Percentiles rank a stretch among this genome's conserved stretches.
Conservation (phyloP, 2,888 invertebrate species). For the Diarsia mendica region DNA sequence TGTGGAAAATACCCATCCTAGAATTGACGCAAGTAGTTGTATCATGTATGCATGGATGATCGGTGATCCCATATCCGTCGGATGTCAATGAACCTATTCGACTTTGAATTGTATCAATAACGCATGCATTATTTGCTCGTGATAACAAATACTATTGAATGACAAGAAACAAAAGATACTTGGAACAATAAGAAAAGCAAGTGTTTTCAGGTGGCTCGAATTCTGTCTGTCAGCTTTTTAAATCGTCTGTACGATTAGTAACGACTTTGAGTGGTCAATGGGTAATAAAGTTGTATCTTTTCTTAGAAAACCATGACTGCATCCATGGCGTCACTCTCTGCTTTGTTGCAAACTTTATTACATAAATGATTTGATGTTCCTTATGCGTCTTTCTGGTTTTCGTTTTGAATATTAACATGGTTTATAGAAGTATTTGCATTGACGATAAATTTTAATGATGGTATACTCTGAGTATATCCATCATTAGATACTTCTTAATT, state of each 20-base stretch:
- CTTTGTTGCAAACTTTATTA: constrained; percentile 25
- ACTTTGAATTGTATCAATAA: constrained; percentile 65
- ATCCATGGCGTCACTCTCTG: constrained; percentile 8
- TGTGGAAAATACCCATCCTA: constrained; percentile 25
- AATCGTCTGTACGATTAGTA: not conserved
- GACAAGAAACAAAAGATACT: constrained; percentile 67
- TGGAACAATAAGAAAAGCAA: constrained; percentile 62
- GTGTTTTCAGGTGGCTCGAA: constrained; percentile 46
- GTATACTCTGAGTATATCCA: not conserved
- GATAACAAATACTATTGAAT: constrained; percentile 64
- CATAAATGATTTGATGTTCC: constrained; percentile 17
- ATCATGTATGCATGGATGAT: constrained; percentile 51
- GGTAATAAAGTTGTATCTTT: constrained; percentile 26
- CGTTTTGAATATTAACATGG: constrained; percentile 24
- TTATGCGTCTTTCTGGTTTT: constrained; percentile 9
- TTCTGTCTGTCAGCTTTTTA: constrained; percentile 27
- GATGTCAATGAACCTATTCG: constrained; percentile 59
- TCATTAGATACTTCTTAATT: not conserved
- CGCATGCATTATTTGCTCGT: constrained; percentile 63
- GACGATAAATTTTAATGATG: not conserved
- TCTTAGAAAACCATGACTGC: constrained; percentile 21
- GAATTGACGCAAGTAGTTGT: constrained; percentile 15
- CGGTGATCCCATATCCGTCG: constrained; percentile 61
- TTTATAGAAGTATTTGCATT: not conserved
- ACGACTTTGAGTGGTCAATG: constrained; percentile 1